Base-by-base conservation (phyloP, 1,140 invertebrate species). In the Sycophila sp. region DNA sequence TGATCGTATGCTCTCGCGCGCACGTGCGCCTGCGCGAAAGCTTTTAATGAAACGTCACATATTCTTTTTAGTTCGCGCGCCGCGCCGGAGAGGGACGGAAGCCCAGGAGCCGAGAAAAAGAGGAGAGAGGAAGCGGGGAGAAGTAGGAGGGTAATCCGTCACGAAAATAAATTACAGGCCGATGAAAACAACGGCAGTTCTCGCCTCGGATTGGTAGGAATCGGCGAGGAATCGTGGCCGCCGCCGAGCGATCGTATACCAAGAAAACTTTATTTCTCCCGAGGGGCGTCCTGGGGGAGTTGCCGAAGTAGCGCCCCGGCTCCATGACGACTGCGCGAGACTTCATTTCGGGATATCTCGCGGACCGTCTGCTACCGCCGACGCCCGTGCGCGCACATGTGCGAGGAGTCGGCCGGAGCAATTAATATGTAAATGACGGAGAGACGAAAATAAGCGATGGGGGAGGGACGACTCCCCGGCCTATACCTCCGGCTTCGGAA, bases 241-340 rank as follows among this genome's bases (percentile, higher is more conserved):
- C 74, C 74, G 71, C 47, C 71, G 69, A 71, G 47, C 34, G 56
- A n/a, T n/a, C 56, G 17, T n/a, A 2, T 59, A 49, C 65, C 47
- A 51, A 68, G 72, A 69, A 75, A 74, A 73, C 70, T 72, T 66
- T 67, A 72, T 66, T 66, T 53, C 55, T 67, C 64, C 70, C 69
- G 19, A 0, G 53, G 60, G 69, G 51, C 6, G 15, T 45, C 0
- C 10, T 8, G 4, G 28, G 34, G n/a, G 30, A 22, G 28, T n/a
- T n/a, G n/a, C n/a, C 64, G n/a, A 47, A 24, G 51, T 6, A n/a
- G 8, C 15, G 38, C 59, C 28, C 34, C 17, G 40, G 13, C 26
- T 34, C 11, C n/a, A 7, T 40, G 19, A 7, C 45, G n/a, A n/a
- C 64, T 40, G 15, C 10, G 4, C 10, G 24, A 24, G 42, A 36